A percentile compares a stretch with the other conserved stretches of the same genome.
These are phyloP conservation scores for Megathymus violae DNA, from an alignment of 1,140 invertebrate genomes.

Conservation along the genomic window DNA sequence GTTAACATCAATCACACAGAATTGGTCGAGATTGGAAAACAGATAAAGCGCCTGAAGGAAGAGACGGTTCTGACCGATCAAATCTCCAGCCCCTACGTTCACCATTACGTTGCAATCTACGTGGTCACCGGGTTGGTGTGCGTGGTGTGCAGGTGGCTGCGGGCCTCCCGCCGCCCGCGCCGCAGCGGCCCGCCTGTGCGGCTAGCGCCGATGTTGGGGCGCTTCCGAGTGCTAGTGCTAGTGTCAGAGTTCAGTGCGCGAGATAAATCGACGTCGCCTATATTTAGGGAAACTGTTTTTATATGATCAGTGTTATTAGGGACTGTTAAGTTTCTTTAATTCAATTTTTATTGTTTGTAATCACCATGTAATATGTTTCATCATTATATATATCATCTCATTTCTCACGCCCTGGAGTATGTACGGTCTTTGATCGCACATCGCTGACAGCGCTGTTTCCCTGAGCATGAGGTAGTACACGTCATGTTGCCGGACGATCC, in stretches of 20 bases:
- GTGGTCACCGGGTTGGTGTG: constrained; percentile 3
- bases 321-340: not conserved
- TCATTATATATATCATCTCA: constrained; percentile 2
- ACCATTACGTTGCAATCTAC: constrained; percentile 34
- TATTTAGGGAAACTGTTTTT: not conserved
- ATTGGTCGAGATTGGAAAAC: constrained; percentile 4
- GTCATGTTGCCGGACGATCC: too few species aligned
- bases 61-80: constrained; percentile 1
- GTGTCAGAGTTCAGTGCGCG: constrained; percentile 8
- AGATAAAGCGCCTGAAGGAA: constrained; percentile 9
- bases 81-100: constrained; percentile 28
- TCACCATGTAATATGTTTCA: not conserved
- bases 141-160: constrained; percentile 5
- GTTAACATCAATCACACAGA: constrained; percentile 3
- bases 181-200: not conserved
- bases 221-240: not conserved
- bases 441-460: too few species aligned
- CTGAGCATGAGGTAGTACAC: too few species aligned
- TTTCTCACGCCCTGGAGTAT: constrained; percentile 8
- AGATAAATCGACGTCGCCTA: not conserved
- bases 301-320: not conserved
- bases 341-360: not conserved
- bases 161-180: constrained; percentile 4
- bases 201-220: constrained; percentile 2
- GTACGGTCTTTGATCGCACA: not conserved